These are phyloP conservation scores for Cydia amplana DNA, from an alignment of 1,140 invertebrate genomes.

Conservation along the genomic window DNA sequence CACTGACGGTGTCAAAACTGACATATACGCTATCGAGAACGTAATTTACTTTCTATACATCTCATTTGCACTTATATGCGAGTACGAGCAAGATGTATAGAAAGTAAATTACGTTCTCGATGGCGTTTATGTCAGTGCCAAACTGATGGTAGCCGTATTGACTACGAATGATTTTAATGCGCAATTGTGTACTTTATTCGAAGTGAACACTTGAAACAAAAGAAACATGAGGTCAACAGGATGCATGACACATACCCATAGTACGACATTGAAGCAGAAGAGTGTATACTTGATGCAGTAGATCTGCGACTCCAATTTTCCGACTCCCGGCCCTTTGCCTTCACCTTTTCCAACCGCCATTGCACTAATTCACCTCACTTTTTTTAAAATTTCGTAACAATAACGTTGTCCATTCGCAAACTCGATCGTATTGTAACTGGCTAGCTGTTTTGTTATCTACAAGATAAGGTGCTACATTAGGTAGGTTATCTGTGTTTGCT, in stretches of 20 bases:
- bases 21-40: too few species aligned
- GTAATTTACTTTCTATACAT: too few species aligned
- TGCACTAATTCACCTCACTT: conserved; percentile 56
- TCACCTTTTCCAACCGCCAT: conserved; percentile 71
- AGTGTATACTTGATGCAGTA: conserved; percentile 85
- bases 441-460: conserved; percentile 47
- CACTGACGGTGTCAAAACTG: too few species aligned
- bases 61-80: too few species aligned
- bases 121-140: too few species aligned
- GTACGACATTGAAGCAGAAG: conserved; percentile 85
- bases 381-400: conserved; percentile 39
- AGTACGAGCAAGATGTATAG: too few species aligned
- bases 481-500: conserved; percentile 74
- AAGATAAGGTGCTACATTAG: conserved; percentile 59
- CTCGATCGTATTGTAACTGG: conserved; percentile 62
- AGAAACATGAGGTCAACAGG: conserved; percentile 31
- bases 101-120: too few species aligned
- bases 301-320: conserved; percentile 83
- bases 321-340: conserved; percentile 69
- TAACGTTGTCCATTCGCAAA: conserved; percentile 48
- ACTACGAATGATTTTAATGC: too few species aligned
- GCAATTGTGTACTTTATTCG: too few species aligned
- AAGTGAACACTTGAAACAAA: conserved; percentile 33
- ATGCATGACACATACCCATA: conserved; percentile 81
- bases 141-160: too few species aligned